Evolutionary conservation across 2,888 invertebrate genomes (phyloP).

Genomic region (Drosophila rellima): DNA sequence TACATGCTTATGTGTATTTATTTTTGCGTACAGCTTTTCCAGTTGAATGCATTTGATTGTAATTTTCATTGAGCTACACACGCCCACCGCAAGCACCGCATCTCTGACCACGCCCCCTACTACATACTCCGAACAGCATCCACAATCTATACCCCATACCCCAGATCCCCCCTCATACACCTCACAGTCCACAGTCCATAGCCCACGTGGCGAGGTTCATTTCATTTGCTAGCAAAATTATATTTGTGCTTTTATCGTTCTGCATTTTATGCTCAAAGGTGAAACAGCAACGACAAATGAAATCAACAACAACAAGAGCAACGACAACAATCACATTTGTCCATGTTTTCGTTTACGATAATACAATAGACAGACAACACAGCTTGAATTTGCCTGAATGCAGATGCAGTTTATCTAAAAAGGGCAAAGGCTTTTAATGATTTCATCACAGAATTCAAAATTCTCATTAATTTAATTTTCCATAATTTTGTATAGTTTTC

Average conservation of each 20-base stretch:
- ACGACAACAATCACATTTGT: slow-evolving; percentile 44
- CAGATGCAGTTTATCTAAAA: not conserved
- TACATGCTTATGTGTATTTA: slow-evolving; percentile 68
- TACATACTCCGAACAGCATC: not conserved
- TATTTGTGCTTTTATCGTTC: slow-evolving; percentile 53
- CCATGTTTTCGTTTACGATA: slow-evolving; percentile 37
- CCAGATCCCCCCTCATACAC: not conserved
- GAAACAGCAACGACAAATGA: slow-evolving; percentile 42
- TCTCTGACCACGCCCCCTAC: slow-evolving; percentile 31
- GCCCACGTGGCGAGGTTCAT: slow-evolving; percentile 64
- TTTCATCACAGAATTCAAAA: not conserved
- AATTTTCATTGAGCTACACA: slow-evolving; percentile 64
- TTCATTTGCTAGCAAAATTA: slow-evolving; percentile 69
- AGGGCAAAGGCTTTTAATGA: not conserved
- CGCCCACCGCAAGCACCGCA: slow-evolving; percentile 47
- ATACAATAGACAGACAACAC: slow-evolving; percentile 46
- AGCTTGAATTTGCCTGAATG: slow-evolving; percentile 1
- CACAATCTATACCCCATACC: not conserved
- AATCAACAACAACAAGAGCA: slow-evolving; percentile 27
- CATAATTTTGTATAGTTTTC: not conserved
- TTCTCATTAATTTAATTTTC: not conserved
- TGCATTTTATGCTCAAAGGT: slow-evolving; percentile 71
- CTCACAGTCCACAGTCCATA: slow-evolving; percentile 22
- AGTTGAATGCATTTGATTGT: slow-evolving; percentile 80
- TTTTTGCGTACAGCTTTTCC: slow-evolving; percentile 79